Base-by-base conservation (phyloP, 2,888 invertebrate genomes). In the Drosophila infuscata region DNA sequence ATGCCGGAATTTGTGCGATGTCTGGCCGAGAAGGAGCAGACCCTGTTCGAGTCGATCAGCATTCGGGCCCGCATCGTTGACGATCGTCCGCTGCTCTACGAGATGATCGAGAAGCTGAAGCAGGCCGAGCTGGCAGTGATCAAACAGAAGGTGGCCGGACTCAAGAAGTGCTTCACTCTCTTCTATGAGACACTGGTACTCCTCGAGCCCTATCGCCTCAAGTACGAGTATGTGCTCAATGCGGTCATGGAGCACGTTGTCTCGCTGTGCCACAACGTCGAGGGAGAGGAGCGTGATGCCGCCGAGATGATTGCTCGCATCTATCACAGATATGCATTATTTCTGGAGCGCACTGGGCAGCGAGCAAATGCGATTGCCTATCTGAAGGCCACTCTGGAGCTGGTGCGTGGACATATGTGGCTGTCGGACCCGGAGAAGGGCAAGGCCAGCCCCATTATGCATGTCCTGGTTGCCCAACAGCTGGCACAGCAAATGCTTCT, bases 351-450 rank as follows among this genome's bases (percentile, higher is more conserved):
- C 6, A 70, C 49, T 0, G 82, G 78, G 0, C 71, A 79, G 51
- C 58, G 77, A 0, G 64, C 33, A 3, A 72, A 61, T 30, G 82
- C 89, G 5, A 83, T 90, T 1, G 64, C 56, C 17, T 92, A 87
- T 64, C 62, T 91, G 17, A 68, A 85, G 56, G 71, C 79, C 7
- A 78, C 91, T 0, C 72, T 91, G 53, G 52, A 65, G 12, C 73
- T 92, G 62, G 81, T 82, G 3, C 79, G 85, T 0, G 89, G 90
- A 0, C 82, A 89, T 17, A 82, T 69, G 58, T 91, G 92, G 92
- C 64, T 74, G 3, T 70, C 83, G 0, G 79, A 89, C 36, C 56
- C 69, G 8, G 76, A 76, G 1, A 77, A 70, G 68, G 78, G 76
- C 1, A 38, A 70, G 0, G 74, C 76, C 25, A 81, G 88, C 20